Evolutionary conservation across 2,888 invertebrate genomes (phyloP).

Genomic region (Drosophila koepferae): DNA sequence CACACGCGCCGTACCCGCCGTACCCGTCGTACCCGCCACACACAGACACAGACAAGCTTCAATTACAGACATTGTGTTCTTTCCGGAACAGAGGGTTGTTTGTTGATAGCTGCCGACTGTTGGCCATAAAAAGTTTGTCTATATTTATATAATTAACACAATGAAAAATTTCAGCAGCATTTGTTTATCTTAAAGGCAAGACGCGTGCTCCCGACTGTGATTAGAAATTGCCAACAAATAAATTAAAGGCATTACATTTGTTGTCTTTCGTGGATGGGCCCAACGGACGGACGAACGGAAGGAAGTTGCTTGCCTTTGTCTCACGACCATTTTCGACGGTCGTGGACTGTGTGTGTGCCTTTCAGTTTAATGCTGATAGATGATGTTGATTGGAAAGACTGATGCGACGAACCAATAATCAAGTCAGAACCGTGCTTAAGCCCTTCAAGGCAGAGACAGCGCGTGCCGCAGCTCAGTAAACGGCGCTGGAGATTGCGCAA

Average conservation of each 20-base stretch:
- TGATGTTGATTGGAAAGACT: slow-evolving; percentile 77
- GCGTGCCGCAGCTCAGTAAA: slow-evolving; percentile 68
- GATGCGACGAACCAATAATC: slow-evolving; percentile 80
- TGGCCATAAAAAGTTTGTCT: slow-evolving; percentile 73
- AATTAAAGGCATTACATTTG: slow-evolving; percentile 66
- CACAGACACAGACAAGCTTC: slow-evolving; percentile 22
- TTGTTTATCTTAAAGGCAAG: slow-evolving; percentile 73
- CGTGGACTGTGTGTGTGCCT: slow-evolving; percentile 36
- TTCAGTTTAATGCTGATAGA: slow-evolving; percentile 71
- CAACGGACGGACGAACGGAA: slow-evolving; percentile 26
- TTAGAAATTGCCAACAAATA: slow-evolving; percentile 75
- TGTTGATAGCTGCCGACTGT: slow-evolving; percentile 52
- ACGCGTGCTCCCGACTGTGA: slow-evolving; percentile 46
- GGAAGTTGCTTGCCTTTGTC: slow-evolving; percentile 54
- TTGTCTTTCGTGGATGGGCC: slow-evolving; percentile 24
- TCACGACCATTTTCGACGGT: slow-evolving; percentile 24
- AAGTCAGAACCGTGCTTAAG: slow-evolving; percentile 68
- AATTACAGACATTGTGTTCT: slow-evolving; percentile 60
- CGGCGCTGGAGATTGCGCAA: slow-evolving; percentile 32
- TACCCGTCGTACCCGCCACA: not conserved
- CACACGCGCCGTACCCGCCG: not conserved
- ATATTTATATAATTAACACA: slow-evolving; percentile 77
- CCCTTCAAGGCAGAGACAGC: slow-evolving; percentile 61
- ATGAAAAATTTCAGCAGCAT: slow-evolving; percentile 57
- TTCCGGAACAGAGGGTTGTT: slow-evolving; percentile 51